Base-by-base conservation (phyloP, 2,113 vertebrate genomes). In the Arothron firmamentum region DNA sequence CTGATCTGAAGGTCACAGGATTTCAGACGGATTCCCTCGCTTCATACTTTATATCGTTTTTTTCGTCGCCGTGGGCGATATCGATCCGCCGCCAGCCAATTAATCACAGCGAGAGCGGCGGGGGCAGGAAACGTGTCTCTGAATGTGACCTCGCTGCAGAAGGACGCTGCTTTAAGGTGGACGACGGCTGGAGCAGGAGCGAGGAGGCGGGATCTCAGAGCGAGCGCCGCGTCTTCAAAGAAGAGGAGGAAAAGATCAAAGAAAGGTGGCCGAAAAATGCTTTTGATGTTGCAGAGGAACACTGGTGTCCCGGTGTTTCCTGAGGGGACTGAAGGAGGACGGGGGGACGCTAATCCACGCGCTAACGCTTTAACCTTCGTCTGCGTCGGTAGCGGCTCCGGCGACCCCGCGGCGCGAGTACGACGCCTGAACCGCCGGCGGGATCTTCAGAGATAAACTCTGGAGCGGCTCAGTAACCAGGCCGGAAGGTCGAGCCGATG, bases 1-100 rank as follows among this genome's bases (percentile, higher is more conserved):
- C 55, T 79, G 74, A 84, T 70, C 66, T 84, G 71, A 88, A 88
- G 87, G 85, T 88, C 84, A 79, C 42, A 18, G 64, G 75, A 66
- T 83, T 80, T 82, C 69, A 64, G 68, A 79, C 64, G 72, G 76
- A 80, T 70, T 75, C 69, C 56, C 71, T 63, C 72, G 66, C 76
- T 68, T 82, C 65, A 67, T 38, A 65, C 66, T 52, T 58, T 54
- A 18, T 61, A 56, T 58, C 53, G 17, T 61, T 53, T 55, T 55
- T 60, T 63, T 60, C 18, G 25, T 19, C 0, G 58, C 82, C 73
- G 61, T 53, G 59, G 82, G 80, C 52, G 2, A 65, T 82, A 88
- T 87, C 72, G 84, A 90, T 80, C 83, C 65, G 55, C 62, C 72
- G 54, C 53, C 20, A 69, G 64, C 75, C 75, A 80, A 81, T 88